Conservation (phyloP, 2,797 vertebrate species). For the Mycteria americana region DNA sequence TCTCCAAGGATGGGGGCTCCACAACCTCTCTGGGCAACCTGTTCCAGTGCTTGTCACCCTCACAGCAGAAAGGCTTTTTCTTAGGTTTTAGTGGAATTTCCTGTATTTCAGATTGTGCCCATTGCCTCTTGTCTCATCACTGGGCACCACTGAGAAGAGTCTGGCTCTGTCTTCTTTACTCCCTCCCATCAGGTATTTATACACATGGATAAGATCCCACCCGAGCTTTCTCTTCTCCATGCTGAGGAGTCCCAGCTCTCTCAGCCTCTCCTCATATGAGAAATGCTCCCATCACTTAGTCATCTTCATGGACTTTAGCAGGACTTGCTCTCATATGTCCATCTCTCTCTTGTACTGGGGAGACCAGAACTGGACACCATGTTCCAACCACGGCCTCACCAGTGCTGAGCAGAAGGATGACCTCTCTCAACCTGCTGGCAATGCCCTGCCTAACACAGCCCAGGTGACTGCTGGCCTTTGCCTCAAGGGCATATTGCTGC, state of each 20-base stretch:
- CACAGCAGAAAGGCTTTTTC: not conserved
- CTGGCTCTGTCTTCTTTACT: not conserved
- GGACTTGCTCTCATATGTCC: not conserved
- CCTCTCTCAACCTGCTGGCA: not conserved
- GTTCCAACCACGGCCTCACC: not conserved
- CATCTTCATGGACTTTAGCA: not conserved
- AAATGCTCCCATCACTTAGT: not conserved
- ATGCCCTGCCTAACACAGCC: not conserved
- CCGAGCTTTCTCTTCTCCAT: not conserved
- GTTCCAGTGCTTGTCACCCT: not conserved
- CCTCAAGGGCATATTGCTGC: not conserved
- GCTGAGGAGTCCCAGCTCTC: not conserved
- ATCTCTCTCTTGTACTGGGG: not conserved
- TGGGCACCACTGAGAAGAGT: not conserved
- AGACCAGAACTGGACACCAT: not conserved
- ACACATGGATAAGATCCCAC: not conserved
- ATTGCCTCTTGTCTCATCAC: not conserved
- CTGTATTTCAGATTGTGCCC: not conserved
- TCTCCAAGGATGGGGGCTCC: not conserved
- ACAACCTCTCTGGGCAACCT: not conserved
- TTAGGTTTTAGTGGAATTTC: not conserved
- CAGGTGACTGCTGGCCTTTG: not conserved
- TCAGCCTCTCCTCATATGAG: not conserved
- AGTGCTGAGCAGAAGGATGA: not conserved
- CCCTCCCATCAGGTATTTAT: not conserved